phyloP scores from a whole-genome alignment of 2,888 invertebrate genomes.

The Oligia fasciuncula region DNA sequence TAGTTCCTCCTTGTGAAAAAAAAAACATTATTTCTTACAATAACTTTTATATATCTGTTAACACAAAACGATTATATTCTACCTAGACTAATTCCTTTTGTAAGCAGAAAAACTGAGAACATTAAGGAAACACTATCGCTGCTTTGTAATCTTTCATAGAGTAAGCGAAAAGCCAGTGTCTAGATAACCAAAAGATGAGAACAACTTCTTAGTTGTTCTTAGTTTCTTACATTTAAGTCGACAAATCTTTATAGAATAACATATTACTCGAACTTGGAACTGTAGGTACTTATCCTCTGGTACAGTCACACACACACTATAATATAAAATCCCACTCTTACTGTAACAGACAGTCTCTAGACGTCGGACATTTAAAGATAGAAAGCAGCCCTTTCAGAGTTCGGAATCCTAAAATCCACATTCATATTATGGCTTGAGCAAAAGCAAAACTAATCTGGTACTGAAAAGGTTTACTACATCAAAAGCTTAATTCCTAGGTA shows the following conservation, averaged over 20 bases:
- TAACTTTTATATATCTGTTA: neutral
- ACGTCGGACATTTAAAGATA: constrained; percentile 30
- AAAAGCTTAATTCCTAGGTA: constrained; percentile 28
- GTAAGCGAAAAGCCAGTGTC: constrained; percentile 33
- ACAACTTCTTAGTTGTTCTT: neutral
- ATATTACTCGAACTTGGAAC: neutral
- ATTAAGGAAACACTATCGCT: constrained; percentile 30
- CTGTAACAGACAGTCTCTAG: constrained; percentile 13
- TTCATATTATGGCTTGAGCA: constrained; percentile 27
- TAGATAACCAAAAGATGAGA: constrained; percentile 24
- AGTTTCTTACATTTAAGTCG: constrained; percentile 11
- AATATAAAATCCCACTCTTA: constrained; percentile 35
- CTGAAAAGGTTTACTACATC: constrained; percentile 44
- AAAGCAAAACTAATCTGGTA: constrained; percentile 39
- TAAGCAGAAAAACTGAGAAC: constrained; percentile 43
- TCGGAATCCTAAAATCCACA: constrained; percentile 43
- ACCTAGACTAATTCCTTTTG: constrained; percentile 12
- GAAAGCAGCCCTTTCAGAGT: constrained; percentile 38
- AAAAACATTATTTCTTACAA: neutral
- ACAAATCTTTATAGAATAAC: neutral
- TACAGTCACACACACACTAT: neutral
- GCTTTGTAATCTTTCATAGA: constrained; percentile 33
- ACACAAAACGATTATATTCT: constrained; percentile 1
- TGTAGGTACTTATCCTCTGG: neutral
- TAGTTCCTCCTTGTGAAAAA: neutral